Evolutionary conservation across 2,888 invertebrate genomes (phyloP).

Genomic region (Scaeva pyrastri): DNA sequence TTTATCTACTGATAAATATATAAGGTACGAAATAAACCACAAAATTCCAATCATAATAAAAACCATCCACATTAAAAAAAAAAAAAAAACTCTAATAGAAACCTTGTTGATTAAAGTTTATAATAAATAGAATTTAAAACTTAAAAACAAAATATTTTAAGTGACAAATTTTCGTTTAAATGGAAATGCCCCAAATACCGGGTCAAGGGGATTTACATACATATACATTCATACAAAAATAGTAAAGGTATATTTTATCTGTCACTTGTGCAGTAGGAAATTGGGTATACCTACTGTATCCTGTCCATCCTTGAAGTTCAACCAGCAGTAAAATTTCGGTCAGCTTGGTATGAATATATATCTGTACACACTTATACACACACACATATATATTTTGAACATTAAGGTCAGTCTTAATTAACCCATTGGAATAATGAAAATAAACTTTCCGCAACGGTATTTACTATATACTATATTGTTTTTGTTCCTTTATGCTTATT

Average conservation of each 20-base stretch:
- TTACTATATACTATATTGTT: constrained; percentile 35
- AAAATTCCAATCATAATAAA: constrained; percentile 19
- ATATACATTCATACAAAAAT: no score
- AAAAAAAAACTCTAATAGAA: background rate
- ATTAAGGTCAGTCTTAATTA: constrained; percentile 65
- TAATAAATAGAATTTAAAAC: background rate
- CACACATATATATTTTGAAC: constrained; percentile 23
- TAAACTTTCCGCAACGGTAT: constrained; percentile 56
- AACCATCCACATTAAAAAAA: background rate
- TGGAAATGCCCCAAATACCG: background rate
- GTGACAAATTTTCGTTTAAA: constrained; percentile 2
- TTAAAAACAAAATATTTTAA: background rate
- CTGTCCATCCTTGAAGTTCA: constrained; percentile 54
- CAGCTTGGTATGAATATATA: constrained; percentile 32
- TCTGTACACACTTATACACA: constrained; percentile 6
- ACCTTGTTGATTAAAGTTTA: background rate
- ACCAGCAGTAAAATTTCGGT: constrained; percentile 60
- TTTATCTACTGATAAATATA: background rate
- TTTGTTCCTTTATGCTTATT: constrained; percentile 10
- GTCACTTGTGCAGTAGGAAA: constrained; percentile 9
- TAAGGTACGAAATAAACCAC: background rate
- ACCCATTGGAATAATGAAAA: constrained; percentile 71
- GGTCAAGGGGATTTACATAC: constrained; percentile 33
- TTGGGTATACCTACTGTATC: no score
- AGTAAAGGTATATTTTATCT: background rate